These are phyloP conservation scores for Tetraodon nigroviridis DNA, from an alignment of 2,113 vertebrate species.

Conservation along the genomic window DNA sequence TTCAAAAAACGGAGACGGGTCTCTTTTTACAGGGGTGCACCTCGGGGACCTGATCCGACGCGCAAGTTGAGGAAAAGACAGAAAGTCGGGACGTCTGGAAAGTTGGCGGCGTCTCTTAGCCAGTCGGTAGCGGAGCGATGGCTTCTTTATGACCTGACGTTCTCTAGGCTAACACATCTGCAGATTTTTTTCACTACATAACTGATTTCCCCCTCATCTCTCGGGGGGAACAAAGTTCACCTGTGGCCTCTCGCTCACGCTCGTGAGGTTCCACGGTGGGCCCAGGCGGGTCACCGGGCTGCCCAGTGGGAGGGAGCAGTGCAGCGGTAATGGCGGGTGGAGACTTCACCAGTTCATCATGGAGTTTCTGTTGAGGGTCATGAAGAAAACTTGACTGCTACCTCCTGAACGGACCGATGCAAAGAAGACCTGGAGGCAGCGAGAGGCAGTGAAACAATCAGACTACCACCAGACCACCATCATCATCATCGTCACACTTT, in stretches of 20 bases:
- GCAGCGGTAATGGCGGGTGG: conserved; percentile 20
- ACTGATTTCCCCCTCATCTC: conserved; percentile 32
- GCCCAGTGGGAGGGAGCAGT: conserved; percentile 38
- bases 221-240: conserved; percentile 33
- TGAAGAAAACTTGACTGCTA: conserved; percentile 99
- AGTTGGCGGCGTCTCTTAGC: conserved; percentile 52
- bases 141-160: conserved; percentile 44
- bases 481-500: no score
- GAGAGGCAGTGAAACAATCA: no score
- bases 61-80: conserved; percentile 5
- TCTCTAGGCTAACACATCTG: conserved; percentile 26
- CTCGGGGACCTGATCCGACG: conserved; percentile 23
- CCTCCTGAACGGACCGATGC: conserved; percentile 95
- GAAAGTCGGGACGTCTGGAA: conserved; percentile 40
- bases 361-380: conserved; percentile 98
- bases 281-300: conserved; percentile 9
- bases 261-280: conserved; percentile 36
- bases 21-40: conserved; percentile 13
- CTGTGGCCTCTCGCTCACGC: conserved; percentile 14
- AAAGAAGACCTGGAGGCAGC: conserved; percentile 87
- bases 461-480: no score
- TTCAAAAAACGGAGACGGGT: background rate
- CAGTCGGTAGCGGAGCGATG: conserved; percentile 46
- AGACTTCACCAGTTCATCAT: conserved; percentile 99
- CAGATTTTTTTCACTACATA: conserved; percentile 26